Percentiles rank a stretch among this genome's conserved stretches.
Conservation (phyloP, 2,888 invertebrate genomes). For the Achlya flavicornis region DNA sequence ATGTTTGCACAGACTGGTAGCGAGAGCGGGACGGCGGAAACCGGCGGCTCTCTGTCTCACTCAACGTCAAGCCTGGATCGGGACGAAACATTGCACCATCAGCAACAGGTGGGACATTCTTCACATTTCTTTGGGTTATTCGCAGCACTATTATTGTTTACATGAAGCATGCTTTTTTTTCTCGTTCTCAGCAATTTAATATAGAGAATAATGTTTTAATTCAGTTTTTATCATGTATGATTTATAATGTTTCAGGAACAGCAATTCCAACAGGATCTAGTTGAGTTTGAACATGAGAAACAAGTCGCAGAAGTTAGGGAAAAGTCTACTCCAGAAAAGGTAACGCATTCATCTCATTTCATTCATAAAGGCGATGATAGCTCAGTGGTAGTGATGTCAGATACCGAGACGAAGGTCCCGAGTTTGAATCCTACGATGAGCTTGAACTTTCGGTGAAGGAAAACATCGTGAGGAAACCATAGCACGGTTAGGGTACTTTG, state of each 20-base stretch:
- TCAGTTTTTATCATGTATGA: too few species aligned
- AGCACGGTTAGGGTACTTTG: too few species aligned
- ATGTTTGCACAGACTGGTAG: slow-evolving; percentile 76
- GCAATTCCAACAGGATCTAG: slow-evolving; percentile 88
- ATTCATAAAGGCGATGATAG: too few species aligned
- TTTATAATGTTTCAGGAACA: slow-evolving; percentile 81
- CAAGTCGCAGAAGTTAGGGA: slow-evolving; percentile 86
- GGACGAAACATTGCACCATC: slow-evolving; percentile 87
- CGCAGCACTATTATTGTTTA: not conserved
- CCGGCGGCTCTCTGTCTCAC: slow-evolving; percentile 88
- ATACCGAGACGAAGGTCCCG: too few species aligned
- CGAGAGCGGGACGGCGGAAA: slow-evolving; percentile 84
- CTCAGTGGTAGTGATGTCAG: too few species aligned
- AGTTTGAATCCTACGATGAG: too few species aligned
- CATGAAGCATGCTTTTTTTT: not conserved
- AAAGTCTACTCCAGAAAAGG: slow-evolving; percentile 94
- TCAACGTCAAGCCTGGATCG: slow-evolving; percentile 95
- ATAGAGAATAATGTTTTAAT: too few species aligned
- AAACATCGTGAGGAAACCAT: too few species aligned
- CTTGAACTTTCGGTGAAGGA: too few species aligned
- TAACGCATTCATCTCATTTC: slow-evolving; percentile 43
- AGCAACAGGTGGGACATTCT: slow-evolving; percentile 77
- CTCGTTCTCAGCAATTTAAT: too few species aligned
- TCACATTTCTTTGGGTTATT: slow-evolving; percentile 11
- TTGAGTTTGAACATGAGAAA: slow-evolving; percentile 90